Conservation (phyloP, 2,888 invertebrate species). For the Meteorus colon region DNA sequence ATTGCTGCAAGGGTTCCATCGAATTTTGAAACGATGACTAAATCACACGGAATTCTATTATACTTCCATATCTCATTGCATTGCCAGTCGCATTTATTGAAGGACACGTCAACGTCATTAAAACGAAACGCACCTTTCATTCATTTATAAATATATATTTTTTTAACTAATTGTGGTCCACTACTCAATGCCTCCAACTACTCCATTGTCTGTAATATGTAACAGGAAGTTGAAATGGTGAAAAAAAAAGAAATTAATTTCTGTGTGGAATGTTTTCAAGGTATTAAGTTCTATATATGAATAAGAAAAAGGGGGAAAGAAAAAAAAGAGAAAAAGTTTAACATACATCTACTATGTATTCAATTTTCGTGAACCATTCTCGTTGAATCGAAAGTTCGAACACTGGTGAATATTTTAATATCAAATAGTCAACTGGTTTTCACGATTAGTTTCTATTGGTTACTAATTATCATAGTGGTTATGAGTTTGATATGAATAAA, state of each 20-base stretch:
- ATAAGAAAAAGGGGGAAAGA: background rate
- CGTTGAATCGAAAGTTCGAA: background rate
- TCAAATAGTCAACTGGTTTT: slow-evolving; percentile 1
- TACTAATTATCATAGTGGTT: background rate
- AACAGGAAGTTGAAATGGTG: slow-evolving; percentile 5
- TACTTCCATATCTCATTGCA: background rate
- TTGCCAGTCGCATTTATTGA: slow-evolving; percentile 7
- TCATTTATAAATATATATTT: slow-evolving; percentile 11
- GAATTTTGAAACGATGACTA: slow-evolving; percentile 31
- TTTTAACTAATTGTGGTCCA: slow-evolving; percentile 14
- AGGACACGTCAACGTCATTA: slow-evolving; percentile 11
- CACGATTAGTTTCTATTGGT: background rate
- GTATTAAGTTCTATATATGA: background rate
- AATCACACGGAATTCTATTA: slow-evolving; percentile 27
- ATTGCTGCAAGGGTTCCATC: slow-evolving; percentile 24
- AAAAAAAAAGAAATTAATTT: slow-evolving; percentile 20
- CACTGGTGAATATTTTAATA: background rate
- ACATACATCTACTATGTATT: too few relatives aligned
- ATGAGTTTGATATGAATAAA: background rate
- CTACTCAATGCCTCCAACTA: slow-evolving; percentile 6
- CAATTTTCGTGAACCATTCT: background rate
- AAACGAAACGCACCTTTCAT: slow-evolving; percentile 26
- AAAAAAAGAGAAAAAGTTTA: background rate
- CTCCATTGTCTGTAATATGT: slow-evolving; percentile 19
- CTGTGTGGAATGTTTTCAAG: slow-evolving; percentile 3